These are phyloP conservation scores for Melitaea cinxia DNA, from an alignment of 1,140 invertebrate genomes.

Conservation along the genomic window DNA sequence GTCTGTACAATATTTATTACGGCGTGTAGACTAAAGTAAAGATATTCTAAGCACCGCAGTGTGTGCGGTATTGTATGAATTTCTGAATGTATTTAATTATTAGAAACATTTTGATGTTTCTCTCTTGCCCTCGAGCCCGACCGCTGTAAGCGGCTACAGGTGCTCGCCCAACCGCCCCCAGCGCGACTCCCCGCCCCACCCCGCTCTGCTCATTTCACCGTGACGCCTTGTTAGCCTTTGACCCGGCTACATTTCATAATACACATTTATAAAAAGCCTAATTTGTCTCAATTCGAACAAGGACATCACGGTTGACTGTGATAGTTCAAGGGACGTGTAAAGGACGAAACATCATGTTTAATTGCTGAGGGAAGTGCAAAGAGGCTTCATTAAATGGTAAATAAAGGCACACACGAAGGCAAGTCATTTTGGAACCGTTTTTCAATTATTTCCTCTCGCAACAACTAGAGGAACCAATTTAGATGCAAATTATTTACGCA, in stretches of 20 bases:
- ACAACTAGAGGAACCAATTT: conserved; percentile 8
- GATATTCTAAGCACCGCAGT: not conserved
- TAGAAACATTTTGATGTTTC: not conserved
- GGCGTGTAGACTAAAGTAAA: not conserved
- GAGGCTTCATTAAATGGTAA: not conserved
- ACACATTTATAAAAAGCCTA: conserved; percentile 14
- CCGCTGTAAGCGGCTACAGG: conserved; percentile 1
- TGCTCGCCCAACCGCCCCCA: not conserved
- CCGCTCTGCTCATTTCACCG: conserved; percentile 12
- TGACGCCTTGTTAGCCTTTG: conserved; percentile 22
- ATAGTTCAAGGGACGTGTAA: not conserved
- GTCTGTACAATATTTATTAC: too few relatives aligned
- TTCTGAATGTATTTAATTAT: not conserved
- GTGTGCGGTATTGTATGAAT: not conserved
- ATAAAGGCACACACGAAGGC: conserved; percentile 6
- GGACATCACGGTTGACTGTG: not conserved
- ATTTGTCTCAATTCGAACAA: not conserved
- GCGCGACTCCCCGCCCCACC: not conserved
- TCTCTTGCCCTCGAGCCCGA: not conserved
- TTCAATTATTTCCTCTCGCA: conserved; percentile 17
- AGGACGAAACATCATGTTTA: not conserved
- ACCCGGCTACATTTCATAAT: conserved; percentile 9
- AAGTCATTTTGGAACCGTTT: conserved; percentile 5
- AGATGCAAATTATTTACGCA: conserved; percentile 18
- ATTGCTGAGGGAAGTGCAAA: not conserved